These are phyloP conservation scores for Zaprionus vittiger DNA, from an alignment of 1,140 invertebrate species.

Conservation along the genomic window DNA sequence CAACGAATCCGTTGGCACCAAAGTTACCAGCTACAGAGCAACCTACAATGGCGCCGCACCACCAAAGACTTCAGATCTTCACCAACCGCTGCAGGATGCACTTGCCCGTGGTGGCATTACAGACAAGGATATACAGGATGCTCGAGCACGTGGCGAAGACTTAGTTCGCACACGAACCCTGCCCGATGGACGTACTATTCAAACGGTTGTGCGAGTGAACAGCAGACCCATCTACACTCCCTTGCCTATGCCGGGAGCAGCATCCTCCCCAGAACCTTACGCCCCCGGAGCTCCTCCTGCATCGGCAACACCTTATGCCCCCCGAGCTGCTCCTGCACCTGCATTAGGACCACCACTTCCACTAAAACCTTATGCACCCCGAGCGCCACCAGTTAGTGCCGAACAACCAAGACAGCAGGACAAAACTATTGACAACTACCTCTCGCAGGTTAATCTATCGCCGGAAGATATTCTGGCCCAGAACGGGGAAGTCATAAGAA, in stretches of 20 bases:
- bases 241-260: neutral
- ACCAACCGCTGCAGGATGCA: slow-evolving; percentile 28
- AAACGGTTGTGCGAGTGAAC: slow-evolving; percentile 29
- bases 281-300: too few relatives aligned
- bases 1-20: neutral
- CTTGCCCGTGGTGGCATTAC: slow-evolving; percentile 51
- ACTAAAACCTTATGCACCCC: too few relatives aligned
- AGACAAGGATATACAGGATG: slow-evolving; percentile 43
- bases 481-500: slow-evolving; percentile 64
- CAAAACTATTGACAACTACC: slow-evolving; percentile 55
- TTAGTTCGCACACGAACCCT: slow-evolving; percentile 22
- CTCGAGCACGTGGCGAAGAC: slow-evolving; percentile 18
- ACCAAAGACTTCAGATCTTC: slow-evolving; percentile 13
- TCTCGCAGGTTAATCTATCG: slow-evolving; percentile 51
- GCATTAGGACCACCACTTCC: neutral
- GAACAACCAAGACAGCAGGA: slow-evolving; percentile 4
- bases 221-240: neutral
- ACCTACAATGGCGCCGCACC: slow-evolving; percentile 11
- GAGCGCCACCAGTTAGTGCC: neutral
- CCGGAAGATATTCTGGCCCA: slow-evolving; percentile 51
- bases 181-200: slow-evolving; percentile 46
- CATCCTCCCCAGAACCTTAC: neutral
- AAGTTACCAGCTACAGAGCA: slow-evolving; percentile 11
- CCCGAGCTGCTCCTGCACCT: neutral
- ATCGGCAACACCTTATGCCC: neutral